Conservation (phyloP, 2,888 invertebrate species). For the Leptinotarsa juncta region DNA sequence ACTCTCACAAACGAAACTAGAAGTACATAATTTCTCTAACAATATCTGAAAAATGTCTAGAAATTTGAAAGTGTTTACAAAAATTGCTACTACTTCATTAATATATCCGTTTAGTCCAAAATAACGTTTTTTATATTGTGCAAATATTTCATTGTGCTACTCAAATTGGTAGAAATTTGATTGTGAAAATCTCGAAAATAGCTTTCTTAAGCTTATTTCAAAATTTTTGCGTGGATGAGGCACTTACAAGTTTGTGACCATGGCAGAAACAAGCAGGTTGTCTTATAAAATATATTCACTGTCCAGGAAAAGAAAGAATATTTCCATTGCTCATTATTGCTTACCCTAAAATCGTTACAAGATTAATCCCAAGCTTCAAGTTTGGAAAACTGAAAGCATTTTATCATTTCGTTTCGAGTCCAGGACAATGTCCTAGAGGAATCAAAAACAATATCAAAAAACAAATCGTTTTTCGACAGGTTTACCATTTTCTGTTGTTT, state of each 20-base stretch:
- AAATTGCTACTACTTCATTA: neutral
- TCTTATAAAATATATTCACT: neutral
- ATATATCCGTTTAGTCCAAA: slow-evolving; percentile 3
- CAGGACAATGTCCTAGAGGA: neutral
- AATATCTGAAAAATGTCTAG: neutral
- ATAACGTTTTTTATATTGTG: slow-evolving; percentile 2
- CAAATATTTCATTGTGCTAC: neutral
- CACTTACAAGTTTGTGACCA: slow-evolving; percentile 7
- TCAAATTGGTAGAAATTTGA: neutral
- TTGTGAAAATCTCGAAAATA: neutral
- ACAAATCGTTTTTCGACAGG: too few relatives aligned
- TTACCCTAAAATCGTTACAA: neutral
- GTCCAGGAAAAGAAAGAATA: neutral
- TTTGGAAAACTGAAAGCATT: neutral
- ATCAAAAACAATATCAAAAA: neutral
- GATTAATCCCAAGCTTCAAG: too few relatives aligned
- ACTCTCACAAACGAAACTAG: too few relatives aligned
- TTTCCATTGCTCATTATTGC: neutral
- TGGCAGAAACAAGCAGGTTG: slow-evolving; percentile 4
- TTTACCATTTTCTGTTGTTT: neutral
- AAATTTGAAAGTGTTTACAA: slow-evolving; percentile 1
- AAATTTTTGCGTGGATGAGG: neutral
- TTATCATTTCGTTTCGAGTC: neutral
- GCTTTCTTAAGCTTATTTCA: neutral
- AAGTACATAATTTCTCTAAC: neutral